Evolutionary conservation across 2,888 invertebrate genomes (phyloP), one percentile per base, ranked within the genome.

Genomic region (Philhelius pedissequus): DNA sequence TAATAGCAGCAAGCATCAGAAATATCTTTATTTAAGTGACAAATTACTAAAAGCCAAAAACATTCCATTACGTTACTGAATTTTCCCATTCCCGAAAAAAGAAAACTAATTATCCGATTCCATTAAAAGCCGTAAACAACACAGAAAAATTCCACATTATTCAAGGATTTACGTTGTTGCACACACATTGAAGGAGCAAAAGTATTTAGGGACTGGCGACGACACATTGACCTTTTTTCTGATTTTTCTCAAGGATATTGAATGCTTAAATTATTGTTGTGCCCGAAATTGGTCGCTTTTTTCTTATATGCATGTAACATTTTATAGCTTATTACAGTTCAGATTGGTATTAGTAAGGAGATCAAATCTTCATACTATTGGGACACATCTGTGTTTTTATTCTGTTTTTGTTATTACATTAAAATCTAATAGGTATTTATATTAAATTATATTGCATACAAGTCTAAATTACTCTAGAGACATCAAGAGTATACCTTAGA

Each of bases 61-160:
- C 64, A 64, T n/a, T n/a, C n/a, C n/a, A n/a, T 64, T 48, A 64
- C 45, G 48, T 64, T 64, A 64, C 64, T 18, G 38, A 69, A 43
- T 15, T 8, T 32, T 9, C 22, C 8, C 1, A 54, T 30, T 68
- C 30, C 9, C 66, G n/a, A n/a, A 18, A n/a, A 18, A 52, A 27
- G 32, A 60, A 69, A 60, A 62, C 18, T 43, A 50, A 68, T 50
- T 50, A n/a, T 58, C 50, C 32, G 20, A 50, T 50, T 48, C 40
- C 38, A 38, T 62, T 62, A 38, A 48, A 38, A 45, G 54, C 20
- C 58, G 68, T 58, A 68, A 75, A 75, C 58, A 27, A 48, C 20
- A 18, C 30, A 18, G 15, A 48, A 50, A 48, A 58, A 58, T 60
- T 43, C 25, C 50, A 32, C 54, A 60, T 76, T 40, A 60, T 52